phyloP scores from a whole-genome alignment of 2,797 vertebrate genomes.

The Podarcis lilfordi region DNA sequence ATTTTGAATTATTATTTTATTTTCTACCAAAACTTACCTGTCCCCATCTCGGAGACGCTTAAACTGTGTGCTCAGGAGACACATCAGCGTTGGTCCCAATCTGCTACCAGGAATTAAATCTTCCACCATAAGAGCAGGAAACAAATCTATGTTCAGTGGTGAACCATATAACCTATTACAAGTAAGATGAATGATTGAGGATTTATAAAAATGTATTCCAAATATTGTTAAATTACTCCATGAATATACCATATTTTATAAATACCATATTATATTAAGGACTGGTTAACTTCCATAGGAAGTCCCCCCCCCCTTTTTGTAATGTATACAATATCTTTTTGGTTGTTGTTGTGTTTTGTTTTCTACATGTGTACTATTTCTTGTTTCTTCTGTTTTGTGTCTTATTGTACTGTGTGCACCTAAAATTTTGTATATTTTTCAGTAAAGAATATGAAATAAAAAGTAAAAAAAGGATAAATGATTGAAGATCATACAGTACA shows the following conservation, averaged over 20 bases:
- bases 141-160: slow-evolving; percentile 93
- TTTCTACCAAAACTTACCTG: slow-evolving; percentile 80
- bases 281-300: no score
- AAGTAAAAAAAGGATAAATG: neutral
- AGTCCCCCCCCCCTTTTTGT: no score
- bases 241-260: no score
- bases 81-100: slow-evolving; percentile 94
- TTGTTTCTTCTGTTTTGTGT: no score
- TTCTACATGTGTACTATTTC: no score
- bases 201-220: neutral
- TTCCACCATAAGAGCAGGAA: slow-evolving; percentile 96
- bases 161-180: slow-evolving; percentile 89
- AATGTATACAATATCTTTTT: no score
- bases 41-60: slow-evolving; percentile 91
- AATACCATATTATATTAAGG: no score
- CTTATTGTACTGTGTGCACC: no score
- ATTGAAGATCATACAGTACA: slow-evolving; percentile 12
- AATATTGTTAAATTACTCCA: no score
- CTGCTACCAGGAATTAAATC: slow-evolving; percentile 95
- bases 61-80: slow-evolving; percentile 91
- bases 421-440: no score
- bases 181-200: slow-evolving; percentile 29
- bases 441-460: no score
- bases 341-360: no score
- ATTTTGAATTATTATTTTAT: neutral